Conservation (phyloP, 2,113 vertebrate species). For the Acrocephalus arundinaceus region DNA sequence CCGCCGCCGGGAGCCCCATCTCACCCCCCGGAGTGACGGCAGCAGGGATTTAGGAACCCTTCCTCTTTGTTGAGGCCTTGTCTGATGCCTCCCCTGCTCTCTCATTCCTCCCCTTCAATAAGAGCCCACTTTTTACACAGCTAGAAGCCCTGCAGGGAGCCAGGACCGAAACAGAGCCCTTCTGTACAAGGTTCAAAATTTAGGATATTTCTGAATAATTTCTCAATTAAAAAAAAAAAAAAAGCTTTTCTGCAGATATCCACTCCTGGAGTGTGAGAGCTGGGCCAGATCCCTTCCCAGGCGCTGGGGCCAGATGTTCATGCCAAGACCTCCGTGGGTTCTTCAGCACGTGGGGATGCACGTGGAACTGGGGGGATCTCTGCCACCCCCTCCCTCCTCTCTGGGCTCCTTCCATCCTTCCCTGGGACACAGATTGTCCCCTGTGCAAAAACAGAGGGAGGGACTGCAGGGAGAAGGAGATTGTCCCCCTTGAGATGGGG, state of each 20-base stretch:
- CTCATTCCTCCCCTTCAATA: fast-evolving
- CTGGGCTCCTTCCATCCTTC: background rate
- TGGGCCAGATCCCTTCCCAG: too few relatives aligned
- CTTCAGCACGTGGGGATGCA: background rate
- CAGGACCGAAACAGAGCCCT: fast-evolving
- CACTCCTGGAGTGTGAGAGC: background rate
- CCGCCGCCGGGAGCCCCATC: fast-evolving
- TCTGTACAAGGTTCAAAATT: background rate
- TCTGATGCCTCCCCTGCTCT: too few relatives aligned
- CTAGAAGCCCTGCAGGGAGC: fast-evolving
- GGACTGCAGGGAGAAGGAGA: background rate
- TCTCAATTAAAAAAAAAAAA: background rate
- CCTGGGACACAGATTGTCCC: background rate
- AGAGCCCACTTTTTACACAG: fast-evolving
- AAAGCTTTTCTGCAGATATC: background rate
- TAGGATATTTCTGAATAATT: background rate
- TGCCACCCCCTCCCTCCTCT: background rate
- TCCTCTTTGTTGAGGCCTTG: fast-evolving
- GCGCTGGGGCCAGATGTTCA: fast-evolving
- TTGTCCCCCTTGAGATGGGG: fast-evolving
- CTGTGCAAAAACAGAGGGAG: background rate
- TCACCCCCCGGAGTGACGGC: fast-evolving
- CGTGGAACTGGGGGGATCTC: fast-evolving
- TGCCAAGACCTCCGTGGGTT: background rate
- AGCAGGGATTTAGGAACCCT: fast-evolving